A percentile compares a stretch with the other conserved stretches of the same genome.
phyloP scores from a whole-genome alignment of 1,140 invertebrate genomes.

The Trissolcus basalis region DNA sequence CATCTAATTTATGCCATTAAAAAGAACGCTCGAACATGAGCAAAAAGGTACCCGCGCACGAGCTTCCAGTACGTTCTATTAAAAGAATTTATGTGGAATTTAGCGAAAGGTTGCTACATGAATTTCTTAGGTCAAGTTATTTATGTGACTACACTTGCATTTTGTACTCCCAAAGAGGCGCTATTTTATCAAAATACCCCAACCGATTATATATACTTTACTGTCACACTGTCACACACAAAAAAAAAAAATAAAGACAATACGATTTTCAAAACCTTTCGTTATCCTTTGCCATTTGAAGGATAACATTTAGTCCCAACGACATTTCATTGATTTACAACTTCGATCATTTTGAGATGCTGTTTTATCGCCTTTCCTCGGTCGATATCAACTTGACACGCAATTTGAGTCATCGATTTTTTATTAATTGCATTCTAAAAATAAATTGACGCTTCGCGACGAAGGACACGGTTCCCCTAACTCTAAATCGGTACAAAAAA shows the following conservation, averaged over 20 bases:
- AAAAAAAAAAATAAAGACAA: too few species aligned
- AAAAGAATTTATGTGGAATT: constrained; percentile 47
- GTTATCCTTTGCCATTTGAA: too few species aligned
- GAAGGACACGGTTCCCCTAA: constrained; percentile 1
- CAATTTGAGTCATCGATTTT: too few species aligned
- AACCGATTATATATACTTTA: too few species aligned
- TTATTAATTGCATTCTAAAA: too few species aligned
- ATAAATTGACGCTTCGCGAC: background rate
- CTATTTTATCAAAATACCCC: constrained; percentile 32
- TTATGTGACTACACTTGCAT: constrained; percentile 17
- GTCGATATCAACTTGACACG: too few species aligned
- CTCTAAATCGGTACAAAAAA: background rate
- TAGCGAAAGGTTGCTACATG: constrained; percentile 22
- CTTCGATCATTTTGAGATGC: background rate
- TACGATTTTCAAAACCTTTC: too few species aligned
- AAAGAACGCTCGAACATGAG: constrained; percentile 11
- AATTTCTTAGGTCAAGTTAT: constrained; percentile 20
- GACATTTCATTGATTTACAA: background rate
- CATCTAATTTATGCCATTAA: constrained; percentile 37
- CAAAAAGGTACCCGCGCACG: background rate
- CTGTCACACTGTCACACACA: too few species aligned
- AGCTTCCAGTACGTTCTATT: constrained; percentile 18
- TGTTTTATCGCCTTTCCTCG: too few species aligned
- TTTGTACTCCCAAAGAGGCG: constrained; percentile 9
- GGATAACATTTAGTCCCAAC: constrained; percentile 11